Percentiles rank a stretch among this genome's conserved stretches.
Conservation (phyloP, 2,113 vertebrate species). For the Crotalus tigris region DNA sequence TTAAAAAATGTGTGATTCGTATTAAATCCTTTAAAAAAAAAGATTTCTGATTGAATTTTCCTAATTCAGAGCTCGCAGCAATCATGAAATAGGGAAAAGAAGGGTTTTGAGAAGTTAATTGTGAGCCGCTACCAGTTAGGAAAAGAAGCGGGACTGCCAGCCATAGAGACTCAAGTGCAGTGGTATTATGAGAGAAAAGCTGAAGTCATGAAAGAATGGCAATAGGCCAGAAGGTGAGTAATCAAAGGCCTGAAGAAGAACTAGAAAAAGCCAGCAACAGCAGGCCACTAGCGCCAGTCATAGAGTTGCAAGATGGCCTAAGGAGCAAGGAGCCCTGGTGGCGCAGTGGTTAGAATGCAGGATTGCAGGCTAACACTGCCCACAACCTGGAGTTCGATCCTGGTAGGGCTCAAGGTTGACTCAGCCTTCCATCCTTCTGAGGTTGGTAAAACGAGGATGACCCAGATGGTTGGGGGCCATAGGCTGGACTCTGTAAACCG, state of each 20-base stretch:
- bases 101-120: neutral
- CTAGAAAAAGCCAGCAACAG: neutral
- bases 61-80: neutral
- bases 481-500: neutral
- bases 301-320: neutral
- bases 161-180: neutral
- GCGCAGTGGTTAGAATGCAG: neutral
- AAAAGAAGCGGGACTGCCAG: neutral
- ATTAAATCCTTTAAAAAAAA: neutral
- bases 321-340: neutral
- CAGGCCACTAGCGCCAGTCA: neutral
- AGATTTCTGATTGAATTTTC: accelerated
- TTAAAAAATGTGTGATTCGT: neutral
- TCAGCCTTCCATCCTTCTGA: neutral
- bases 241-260: neutral
- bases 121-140: neutral
- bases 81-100: neutral
- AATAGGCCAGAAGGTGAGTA: neutral
- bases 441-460: neutral
- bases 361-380: neutral
- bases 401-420: neutral
- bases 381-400: neutral
- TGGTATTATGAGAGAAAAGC: neutral
- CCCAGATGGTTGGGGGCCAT: neutral
- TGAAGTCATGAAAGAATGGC: neutral